Evolutionary conservation across 1,140 invertebrate genomes (phyloP).

Genomic region (Dolichoris vasculosae): DNA sequence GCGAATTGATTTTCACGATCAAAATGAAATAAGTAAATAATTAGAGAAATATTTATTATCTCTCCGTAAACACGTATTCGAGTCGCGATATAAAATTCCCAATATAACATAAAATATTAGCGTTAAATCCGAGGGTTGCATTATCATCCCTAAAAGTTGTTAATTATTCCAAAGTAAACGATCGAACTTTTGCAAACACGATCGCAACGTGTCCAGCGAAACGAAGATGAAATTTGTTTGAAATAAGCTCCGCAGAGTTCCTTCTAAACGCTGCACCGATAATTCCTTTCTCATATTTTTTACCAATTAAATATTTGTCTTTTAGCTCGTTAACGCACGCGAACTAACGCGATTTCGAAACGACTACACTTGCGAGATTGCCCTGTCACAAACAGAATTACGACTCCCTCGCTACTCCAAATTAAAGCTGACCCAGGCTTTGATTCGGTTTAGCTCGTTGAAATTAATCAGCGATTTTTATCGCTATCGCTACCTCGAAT

Average conservation of each 20-base stretch:
- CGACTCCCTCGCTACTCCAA: no score
- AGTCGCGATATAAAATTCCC: background rate
- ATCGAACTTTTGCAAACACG: background rate
- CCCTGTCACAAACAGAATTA: no score
- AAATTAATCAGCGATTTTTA: background rate
- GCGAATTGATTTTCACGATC: no score
- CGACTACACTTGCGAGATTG: no score
- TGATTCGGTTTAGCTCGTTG: background rate
- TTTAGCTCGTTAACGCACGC: no score
- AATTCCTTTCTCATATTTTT: no score
- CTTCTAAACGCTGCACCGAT: background rate
- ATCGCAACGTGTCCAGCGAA: background rate
- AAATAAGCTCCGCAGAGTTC: background rate
- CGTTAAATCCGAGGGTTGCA: background rate
- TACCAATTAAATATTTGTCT: no score
- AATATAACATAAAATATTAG: background rate
- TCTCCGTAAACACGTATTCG: background rate
- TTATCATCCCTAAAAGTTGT: background rate
- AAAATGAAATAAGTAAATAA: no score
- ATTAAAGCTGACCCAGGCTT: no score
- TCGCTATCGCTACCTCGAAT: no score
- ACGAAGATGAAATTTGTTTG: background rate
- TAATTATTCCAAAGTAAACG: background rate
- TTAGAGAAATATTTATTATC: background rate
- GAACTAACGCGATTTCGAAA: no score